A percentile compares a stretch with the other conserved stretches of the same genome.
Conservation (phyloP, 1,140 invertebrate species). For the Telenomus remus region DNA sequence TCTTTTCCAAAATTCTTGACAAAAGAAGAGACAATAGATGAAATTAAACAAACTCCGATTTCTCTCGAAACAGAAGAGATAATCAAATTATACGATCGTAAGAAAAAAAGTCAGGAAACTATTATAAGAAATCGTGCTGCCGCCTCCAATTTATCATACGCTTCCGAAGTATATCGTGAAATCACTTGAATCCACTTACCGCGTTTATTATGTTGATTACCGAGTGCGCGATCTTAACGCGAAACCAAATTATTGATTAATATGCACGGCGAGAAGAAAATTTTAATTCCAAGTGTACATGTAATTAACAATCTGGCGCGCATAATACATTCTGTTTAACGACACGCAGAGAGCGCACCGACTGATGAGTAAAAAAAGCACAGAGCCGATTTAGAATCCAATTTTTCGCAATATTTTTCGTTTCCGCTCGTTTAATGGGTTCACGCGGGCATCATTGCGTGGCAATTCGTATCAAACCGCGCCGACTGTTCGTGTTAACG, state of each 20-base stretch:
- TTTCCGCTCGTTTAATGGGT: constrained; percentile 9
- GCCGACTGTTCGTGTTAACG: constrained; percentile 51
- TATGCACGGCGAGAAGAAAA: constrained; percentile 21
- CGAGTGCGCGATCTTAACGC: constrained; percentile 7
- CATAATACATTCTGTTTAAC: constrained; percentile 41
- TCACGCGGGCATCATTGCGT: constrained; percentile 28
- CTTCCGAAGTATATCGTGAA: no score
- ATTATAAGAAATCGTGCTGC: no score
- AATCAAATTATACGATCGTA: no score
- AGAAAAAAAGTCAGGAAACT: no score
- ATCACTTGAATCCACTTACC: constrained; percentile 3
- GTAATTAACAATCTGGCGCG: constrained; percentile 37
- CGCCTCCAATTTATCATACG: no score
- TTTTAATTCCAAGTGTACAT: constrained; percentile 28
- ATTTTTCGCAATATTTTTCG: constrained; percentile 22
- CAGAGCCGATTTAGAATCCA: constrained; percentile 16
- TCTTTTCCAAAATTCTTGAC: no score
- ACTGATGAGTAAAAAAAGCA: constrained; percentile 6
- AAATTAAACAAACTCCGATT: no score
- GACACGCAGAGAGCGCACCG: constrained; percentile 5
- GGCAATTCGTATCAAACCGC: constrained; percentile 37
- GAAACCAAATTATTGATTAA: constrained; percentile 46
- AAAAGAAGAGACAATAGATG: no score
- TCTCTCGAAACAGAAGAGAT: no score
- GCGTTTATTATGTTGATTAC: constrained; percentile 38